These are phyloP conservation scores for Mormyrus hasselquistii DNA, from an alignment of 2,797 vertebrate species.

Conservation along the genomic window DNA sequence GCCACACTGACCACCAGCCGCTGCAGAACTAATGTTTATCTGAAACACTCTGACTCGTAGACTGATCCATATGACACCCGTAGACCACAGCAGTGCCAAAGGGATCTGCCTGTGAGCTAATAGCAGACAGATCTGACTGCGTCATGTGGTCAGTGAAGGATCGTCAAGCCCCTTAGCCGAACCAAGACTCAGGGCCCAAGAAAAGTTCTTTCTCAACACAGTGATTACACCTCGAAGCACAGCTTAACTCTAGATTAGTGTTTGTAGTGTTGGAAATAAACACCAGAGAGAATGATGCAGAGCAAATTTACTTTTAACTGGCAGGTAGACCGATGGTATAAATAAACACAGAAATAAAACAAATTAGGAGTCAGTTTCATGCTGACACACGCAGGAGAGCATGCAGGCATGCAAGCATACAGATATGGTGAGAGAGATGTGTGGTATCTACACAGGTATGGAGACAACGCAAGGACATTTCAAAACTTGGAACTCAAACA, in stretches of 20 bases:
- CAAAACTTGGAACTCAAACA: not conserved
- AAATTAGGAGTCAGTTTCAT: not conserved
- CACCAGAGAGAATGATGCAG: not conserved
- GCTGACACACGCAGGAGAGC: not conserved
- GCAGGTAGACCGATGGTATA: not conserved
- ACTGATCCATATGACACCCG: not conserved
- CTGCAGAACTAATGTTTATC: not conserved
- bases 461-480: not conserved
- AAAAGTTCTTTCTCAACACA: not conserved
- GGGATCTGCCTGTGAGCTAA: not conserved
- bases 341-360: not conserved
- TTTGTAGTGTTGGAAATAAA: not conserved
- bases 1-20: not conserved
- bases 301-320: not conserved
- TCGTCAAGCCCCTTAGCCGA: not conserved
- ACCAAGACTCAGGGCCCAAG: not conserved
- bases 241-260: not conserved
- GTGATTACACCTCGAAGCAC: not conserved
- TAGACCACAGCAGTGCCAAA: not conserved
- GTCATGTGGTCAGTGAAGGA: not conserved
- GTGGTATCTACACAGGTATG: not conserved
- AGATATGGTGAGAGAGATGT: not conserved
- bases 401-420: not conserved
- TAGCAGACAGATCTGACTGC: not conserved
- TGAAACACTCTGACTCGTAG: not conserved